These are phyloP conservation scores for Philaethria dido DNA, from an alignment of 2,888 invertebrate species.

Conservation along the genomic window DNA sequence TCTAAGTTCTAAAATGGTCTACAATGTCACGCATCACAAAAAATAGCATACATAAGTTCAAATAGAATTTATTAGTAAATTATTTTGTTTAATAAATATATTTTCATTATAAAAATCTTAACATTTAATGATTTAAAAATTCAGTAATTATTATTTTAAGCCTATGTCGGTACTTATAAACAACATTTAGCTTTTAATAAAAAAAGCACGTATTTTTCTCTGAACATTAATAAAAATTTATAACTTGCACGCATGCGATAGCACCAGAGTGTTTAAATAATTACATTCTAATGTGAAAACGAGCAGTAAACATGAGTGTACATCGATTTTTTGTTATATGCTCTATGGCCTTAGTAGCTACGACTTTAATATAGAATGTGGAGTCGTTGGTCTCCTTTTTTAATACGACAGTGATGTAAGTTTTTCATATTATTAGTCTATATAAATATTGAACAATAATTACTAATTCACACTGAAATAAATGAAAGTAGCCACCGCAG, in stretches of 20 bases:
- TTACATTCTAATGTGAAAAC: slow-evolving; percentile 30
- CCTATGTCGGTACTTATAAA: neutral
- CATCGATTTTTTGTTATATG: slow-evolving; percentile 7
- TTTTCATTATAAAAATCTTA: neutral
- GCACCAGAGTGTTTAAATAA: slow-evolving; percentile 26
- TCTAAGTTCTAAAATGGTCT: too few relatives aligned
- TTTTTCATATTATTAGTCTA: too few relatives aligned
- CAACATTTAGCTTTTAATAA: slow-evolving; percentile 9
- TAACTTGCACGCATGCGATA: slow-evolving; percentile 22
- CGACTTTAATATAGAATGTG: neutral
- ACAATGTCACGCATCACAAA: too few relatives aligned
- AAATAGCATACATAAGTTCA: too few relatives aligned
- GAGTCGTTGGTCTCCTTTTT: too few relatives aligned
- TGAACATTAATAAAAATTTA: slow-evolving; percentile 24
- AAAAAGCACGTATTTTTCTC: slow-evolving; percentile 2
- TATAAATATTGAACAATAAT: neutral
- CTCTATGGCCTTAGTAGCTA: neutral
- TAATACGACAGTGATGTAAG: too few relatives aligned
- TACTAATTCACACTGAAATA: too few relatives aligned
- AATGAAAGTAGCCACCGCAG: neutral
- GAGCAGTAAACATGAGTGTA: slow-evolving; percentile 27
- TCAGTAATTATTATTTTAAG: neutral
- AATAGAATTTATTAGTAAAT: too few relatives aligned
- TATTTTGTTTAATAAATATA: neutral
- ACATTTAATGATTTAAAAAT: neutral